Percentiles rank a stretch among this genome's conserved stretches.
Evolutionary conservation across 64 coral and sea anemone genomes (phyloP).

Genomic region (Montipora sp.): DNA sequence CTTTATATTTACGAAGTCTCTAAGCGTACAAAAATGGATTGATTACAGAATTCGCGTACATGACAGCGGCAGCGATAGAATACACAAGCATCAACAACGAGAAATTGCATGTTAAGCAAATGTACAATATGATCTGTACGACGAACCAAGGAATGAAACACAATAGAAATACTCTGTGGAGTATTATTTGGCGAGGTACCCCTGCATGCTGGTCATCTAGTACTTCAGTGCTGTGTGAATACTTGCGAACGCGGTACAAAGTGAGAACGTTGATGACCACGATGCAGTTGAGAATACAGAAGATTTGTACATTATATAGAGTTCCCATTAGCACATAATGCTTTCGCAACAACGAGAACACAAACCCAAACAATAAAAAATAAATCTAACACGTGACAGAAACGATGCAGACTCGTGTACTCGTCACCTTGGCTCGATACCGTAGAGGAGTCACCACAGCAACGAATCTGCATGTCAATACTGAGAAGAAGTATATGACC

Average conservation of each 20-base stretch:
- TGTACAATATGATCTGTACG: no score
- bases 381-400: neutral
- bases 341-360: neutral
- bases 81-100: no score
- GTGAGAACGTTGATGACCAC: neutral
- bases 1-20: no score
- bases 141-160: no score
- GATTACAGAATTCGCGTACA: no score
- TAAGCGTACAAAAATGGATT: no score
- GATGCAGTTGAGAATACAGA: neutral
- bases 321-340: neutral
- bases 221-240: neutral
- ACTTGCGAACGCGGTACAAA: neutral
- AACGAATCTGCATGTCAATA: conserved; percentile 43
- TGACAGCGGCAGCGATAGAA: no score
- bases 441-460: conserved; percentile 24
- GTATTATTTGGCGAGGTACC: no score
- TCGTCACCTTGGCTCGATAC: conserved; percentile 32
- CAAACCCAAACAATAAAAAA: neutral
- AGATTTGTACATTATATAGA: neutral
- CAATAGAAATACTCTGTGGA: no score
- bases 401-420: no score
- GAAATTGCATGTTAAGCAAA: no score
- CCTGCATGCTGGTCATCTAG: no score
- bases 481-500: conserved; percentile 27